Base-by-base conservation (phyloP, 2,888 invertebrate species). In the Scaptomyza flava region DNA sequence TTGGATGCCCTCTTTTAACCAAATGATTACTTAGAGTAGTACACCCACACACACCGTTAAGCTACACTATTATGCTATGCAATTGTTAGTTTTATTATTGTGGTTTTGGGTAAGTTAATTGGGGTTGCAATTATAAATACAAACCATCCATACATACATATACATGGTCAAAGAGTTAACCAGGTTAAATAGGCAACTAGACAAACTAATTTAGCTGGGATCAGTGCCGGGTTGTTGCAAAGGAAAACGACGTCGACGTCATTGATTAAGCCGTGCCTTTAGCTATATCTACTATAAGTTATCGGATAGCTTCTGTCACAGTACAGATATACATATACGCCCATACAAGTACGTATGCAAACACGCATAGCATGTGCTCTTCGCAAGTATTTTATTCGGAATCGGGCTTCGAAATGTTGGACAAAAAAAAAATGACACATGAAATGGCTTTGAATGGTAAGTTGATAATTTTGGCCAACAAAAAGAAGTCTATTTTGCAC, bases 371-470 rank as follows among this genome's bases (percentile, higher is more conserved):
- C 68, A 72, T 81, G 80, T 83, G 83, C 81, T 83, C 72, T 85
- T 83, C 79, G 77, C 77, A 69, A 1, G 72, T 79, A 78, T 82
- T 87, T 86, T 88, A 87, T 87, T 85, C 75, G 72, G 91, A 91
- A 90, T 83, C 77, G 80, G 91, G 90, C 91, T 87, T 74, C 68
- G 75, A 86, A 81, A 82, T 83, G 89, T 89, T 90, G 87, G 59
- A 70, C 82, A 78, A 82, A 78, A 79, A 82, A 81, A 85, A 86
- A 89, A 87, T 90, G 90, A 86, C 82, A 89, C 89, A 89, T 90
- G 91, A 90, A 91, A 90, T 90, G 90, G 91, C 87, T 91, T 90
- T 90, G 77, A 89, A 91, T 91, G 91, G 84, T 77, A 73, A 86
- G 58, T 81, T 67, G 83, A 23, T 2, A 23, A 23, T 4, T 23